Percentiles rank a stretch among this genome's conserved stretches.
Conservation (phyloP, 2,797 vertebrate species). For the Amphiprion clarkii region DNA sequence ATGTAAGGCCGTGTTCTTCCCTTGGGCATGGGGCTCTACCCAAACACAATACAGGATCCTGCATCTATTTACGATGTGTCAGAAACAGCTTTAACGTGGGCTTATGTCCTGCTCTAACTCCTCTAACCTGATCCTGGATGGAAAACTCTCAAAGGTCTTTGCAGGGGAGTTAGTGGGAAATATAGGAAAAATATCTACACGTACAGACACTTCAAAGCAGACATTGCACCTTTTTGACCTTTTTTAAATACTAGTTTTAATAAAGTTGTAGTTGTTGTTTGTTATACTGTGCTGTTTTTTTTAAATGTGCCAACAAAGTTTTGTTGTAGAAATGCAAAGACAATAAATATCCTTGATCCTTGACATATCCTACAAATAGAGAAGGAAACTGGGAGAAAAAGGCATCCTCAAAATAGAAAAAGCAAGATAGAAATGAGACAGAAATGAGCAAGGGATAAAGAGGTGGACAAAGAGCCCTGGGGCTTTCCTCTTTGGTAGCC, state of each 20-base stretch:
- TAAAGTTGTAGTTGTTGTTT: no score
- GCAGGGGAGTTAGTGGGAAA: not conserved
- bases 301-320: no score
- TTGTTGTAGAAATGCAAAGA: no score
- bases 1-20: no score
- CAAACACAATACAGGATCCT: no score
- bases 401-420: constrained; percentile 2
- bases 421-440: constrained; percentile 9
- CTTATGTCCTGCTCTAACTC: not conserved
- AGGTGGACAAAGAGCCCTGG: not conserved
- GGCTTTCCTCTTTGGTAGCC: constrained; percentile 17
- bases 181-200: not conserved
- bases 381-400: not conserved
- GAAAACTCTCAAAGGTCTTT: not conserved
- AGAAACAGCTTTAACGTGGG: not conserved
- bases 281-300: no score
- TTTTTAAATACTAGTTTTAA: no score
- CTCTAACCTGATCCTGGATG: not conserved
- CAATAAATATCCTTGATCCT: no score
- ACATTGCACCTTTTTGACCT: no score
- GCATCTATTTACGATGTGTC: not conserved
- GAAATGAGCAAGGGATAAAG: constrained; percentile 11
- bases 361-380: not conserved
- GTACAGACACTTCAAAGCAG: not conserved
- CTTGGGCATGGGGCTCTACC: no score